A percentile compares a stretch with the other conserved stretches of the same genome.
Conservation (phyloP, 2,888 invertebrate genomes). For the Eupithecia inturbata region DNA sequence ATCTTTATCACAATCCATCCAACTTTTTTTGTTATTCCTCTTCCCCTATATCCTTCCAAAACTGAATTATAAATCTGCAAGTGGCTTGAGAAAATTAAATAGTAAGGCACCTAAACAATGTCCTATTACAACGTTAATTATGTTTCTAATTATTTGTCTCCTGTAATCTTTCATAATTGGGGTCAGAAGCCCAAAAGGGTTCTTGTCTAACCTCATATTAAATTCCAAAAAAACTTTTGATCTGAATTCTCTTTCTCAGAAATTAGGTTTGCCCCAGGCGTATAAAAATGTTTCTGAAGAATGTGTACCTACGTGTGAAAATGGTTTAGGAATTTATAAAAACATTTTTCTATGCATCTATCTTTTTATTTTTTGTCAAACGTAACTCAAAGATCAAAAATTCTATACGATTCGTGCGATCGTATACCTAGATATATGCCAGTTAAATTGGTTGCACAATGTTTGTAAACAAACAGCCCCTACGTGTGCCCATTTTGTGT, state of each 20-base stretch:
- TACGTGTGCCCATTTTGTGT: no score
- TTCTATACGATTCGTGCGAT: not conserved
- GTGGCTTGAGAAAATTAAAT: not conserved
- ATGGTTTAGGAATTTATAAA: not conserved
- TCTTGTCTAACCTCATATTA: not conserved
- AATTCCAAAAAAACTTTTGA: not conserved
- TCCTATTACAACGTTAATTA: not conserved
- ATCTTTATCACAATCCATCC: no score
- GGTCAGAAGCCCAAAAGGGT: not conserved
- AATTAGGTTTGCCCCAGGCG: not conserved
- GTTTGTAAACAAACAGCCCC: no score
- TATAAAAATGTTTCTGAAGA: not conserved
- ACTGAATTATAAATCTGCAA: not conserved
- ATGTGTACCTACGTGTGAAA: not conserved
- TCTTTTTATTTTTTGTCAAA: not conserved
- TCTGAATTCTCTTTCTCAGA: conserved; percentile 4
- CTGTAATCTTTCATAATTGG: not conserved
- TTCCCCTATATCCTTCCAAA: not conserved
- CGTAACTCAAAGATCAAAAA: not conserved
- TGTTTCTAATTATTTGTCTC: not conserved
- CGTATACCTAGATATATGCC: no score
- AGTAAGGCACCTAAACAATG: not conserved
- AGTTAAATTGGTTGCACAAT: no score
- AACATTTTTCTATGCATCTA: not conserved
- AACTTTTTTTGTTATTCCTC: not conserved